Conservation (phyloP, 2,113 vertebrate genomes). For the Ophthalmolycus amberensis region DNA sequence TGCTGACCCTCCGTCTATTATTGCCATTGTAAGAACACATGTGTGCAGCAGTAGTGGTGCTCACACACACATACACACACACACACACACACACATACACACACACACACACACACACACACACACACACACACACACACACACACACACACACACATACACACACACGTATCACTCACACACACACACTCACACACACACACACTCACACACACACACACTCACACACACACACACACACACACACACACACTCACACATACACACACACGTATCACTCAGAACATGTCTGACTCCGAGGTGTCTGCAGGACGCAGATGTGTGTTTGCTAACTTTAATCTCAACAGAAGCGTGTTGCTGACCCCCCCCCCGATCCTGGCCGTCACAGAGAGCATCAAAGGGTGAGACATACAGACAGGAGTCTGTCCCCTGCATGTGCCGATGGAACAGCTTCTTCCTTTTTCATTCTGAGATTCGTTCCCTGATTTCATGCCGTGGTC, state of each 20-base stretch:
- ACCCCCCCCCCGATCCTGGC: slow-evolving; percentile 14
- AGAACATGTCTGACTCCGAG: background rate
- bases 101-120: too few species aligned
- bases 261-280: slow-evolving; percentile 6
- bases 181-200: too few species aligned
- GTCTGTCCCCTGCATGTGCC: background rate
- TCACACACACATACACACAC: background rate
- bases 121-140: too few species aligned
- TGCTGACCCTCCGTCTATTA: slow-evolving; percentile 64
- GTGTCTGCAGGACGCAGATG: slow-evolving; percentile 15
- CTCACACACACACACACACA: too few species aligned
- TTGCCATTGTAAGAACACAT: slow-evolving; percentile 43
- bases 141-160: too few species aligned
- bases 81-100: too few species aligned
- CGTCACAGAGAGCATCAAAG: slow-evolving; percentile 57
- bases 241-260: slow-evolving; percentile 26
- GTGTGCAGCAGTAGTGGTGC: background rate
- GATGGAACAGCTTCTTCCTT: background rate
- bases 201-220: too few species aligned
- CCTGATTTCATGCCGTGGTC: background rate
- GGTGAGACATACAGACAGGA: slow-evolving; percentile 55
- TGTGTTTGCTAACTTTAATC: slow-evolving; percentile 43
- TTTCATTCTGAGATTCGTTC: background rate
- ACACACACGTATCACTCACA: too few species aligned
- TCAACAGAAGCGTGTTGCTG: slow-evolving; percentile 13